Evolutionary conservation across 2,888 invertebrate species (phyloP), one percentile per base, ranked within the genome.

Genomic region (Allolobophora icterica): DNA sequence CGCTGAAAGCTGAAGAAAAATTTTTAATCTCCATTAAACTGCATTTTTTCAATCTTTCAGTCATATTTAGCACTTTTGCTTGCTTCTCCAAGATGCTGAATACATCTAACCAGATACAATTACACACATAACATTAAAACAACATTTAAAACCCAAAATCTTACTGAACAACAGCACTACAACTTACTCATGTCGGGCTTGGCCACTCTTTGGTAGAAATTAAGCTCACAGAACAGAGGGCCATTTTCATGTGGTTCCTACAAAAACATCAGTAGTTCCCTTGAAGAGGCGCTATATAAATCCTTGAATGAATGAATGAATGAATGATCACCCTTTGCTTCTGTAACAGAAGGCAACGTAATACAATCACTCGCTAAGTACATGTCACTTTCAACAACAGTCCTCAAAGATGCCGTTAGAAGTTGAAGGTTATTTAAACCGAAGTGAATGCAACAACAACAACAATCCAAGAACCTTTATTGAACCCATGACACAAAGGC

Each of bases 191-290:
- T 97, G 89, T 97, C 96, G 93, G 96, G 96, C 95, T 97, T 97
- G 52, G 97, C 98, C 92, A 97, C 97, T 94, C 98, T 96, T 92
- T 98, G 97, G 94, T 99, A 98, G 95, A 99, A 99, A 95, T 99
- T 98, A 94, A 98, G 97, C 96, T 99, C 99, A n/a, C 98, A 98
- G 96, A 99, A 99, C 30, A 99, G 96, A 0, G 99, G 99, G 0
- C 99, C 99, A 96, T 98, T 99, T 21, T 97, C 97, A 95, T 98
- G 97, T 4, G 98, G 98, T 95, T 99, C 99, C 97, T 98, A 93
- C 91, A 95, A 95, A 90, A 91, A 24, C 83, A 45, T 5, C 45
- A 52, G 71, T n/a, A n/a, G n/a, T n/a, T n/a, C n/a, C n/a, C n/a
- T n/a, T n/a, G n/a, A n/a, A n/a, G n/a, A n/a, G n/a, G n/a, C n/a